A percentile compares a stretch with the other conserved stretches of the same genome.
Evolutionary conservation across 2,113 vertebrate genomes (phyloP).

Genomic region (Proterorhinus semilunaris): DNA sequence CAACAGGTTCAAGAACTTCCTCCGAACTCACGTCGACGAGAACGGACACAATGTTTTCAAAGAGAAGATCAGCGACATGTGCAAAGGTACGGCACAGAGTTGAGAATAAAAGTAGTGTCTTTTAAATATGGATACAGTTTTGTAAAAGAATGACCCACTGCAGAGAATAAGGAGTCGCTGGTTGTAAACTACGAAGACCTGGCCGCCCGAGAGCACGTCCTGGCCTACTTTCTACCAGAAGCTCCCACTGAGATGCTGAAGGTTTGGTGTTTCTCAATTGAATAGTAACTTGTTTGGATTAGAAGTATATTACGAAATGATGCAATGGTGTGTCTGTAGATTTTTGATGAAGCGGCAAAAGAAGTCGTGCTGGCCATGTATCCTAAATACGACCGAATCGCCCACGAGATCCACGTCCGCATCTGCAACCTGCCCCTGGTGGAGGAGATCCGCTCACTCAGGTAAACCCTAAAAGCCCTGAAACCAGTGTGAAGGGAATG

Average conservation of each 20-base stretch:
- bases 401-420: slow-evolving; percentile 91
- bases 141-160: neutral
- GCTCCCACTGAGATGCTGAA: slow-evolving; percentile 94
- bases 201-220: slow-evolving; percentile 91
- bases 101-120: neutral
- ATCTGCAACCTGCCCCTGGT: slow-evolving; percentile 95
- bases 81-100: slow-evolving; percentile 81
- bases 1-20: slow-evolving; percentile 97
- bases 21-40: slow-evolving; percentile 93
- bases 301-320: no score
- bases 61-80: slow-evolving; percentile 98
- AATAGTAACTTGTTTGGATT: neutral
- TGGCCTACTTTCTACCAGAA: slow-evolving; percentile 96
- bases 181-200: slow-evolving; percentile 96
- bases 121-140: neutral
- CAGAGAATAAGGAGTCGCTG: slow-evolving; percentile 96
- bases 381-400: slow-evolving; percentile 94
- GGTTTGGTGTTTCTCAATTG: slow-evolving; percentile 41
- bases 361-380: slow-evolving; percentile 98
- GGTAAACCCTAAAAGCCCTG: slow-evolving; percentile 65
- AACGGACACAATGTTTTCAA: slow-evolving; percentile 97
- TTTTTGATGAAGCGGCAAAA: slow-evolving; percentile 94
- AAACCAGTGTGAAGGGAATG: no score
- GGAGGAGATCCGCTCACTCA: slow-evolving; percentile 91
- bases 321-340: slow-evolving; percentile 18